phyloP scores from a whole-genome alignment of 2,888 invertebrate species.

The Eilema depressum region DNA sequence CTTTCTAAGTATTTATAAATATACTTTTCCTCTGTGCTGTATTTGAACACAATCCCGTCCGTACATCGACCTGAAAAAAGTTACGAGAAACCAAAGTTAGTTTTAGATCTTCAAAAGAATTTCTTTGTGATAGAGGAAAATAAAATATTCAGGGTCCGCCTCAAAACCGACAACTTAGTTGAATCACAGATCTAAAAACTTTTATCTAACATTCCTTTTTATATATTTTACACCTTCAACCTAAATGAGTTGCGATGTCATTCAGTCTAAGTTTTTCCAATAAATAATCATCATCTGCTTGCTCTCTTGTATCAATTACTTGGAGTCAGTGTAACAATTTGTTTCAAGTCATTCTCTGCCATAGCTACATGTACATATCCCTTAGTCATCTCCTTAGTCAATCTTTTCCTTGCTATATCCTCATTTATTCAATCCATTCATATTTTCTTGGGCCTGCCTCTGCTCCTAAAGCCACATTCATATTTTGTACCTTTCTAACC shows the following conservation, averaged over 20 bases:
- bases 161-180: background rate
- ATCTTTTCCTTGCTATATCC: too few species aligned
- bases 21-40: background rate
- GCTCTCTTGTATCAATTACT: background rate
- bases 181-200: slow-evolving; percentile 4
- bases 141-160: slow-evolving; percentile 1
- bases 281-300: background rate
- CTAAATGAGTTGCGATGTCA: background rate
- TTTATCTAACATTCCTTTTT: background rate
- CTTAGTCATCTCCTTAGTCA: too few species aligned
- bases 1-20: background rate
- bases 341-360: background rate
- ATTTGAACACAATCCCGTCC: background rate
- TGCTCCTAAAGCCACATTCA: too few species aligned
- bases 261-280: background rate
- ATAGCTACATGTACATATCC: background rate
- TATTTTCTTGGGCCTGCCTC: too few species aligned
- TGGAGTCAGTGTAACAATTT: background rate
- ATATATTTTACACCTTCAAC: background rate
- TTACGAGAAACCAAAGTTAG: background rate
- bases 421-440: too few species aligned
- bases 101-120: background rate
- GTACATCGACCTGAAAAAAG: background rate
- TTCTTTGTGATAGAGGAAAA: background rate
- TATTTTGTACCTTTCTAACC: too few species aligned